Conservation (phyloP, 2,888 invertebrate species). For the Gymnoscelis rufifasciata region DNA sequence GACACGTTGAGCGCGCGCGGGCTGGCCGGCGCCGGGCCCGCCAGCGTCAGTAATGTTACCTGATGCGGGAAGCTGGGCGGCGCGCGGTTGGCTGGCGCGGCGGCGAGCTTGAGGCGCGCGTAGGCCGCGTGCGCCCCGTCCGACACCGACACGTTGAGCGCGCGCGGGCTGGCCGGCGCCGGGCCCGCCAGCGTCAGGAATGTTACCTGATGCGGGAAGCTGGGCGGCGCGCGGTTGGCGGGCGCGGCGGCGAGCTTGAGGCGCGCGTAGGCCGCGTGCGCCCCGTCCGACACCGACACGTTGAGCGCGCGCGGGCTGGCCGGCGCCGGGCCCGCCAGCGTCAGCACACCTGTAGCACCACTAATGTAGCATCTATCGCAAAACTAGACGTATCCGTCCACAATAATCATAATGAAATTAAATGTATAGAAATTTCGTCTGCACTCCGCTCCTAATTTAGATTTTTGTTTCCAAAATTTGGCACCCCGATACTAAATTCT, state of each 20-base stretch:
- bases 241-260: slow-evolving; percentile 80
- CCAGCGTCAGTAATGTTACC: neutral
- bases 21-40: slow-evolving; percentile 77
- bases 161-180: slow-evolving; percentile 73
- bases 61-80: slow-evolving; percentile 88
- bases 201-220: slow-evolving; percentile 82
- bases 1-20: slow-evolving; percentile 88
- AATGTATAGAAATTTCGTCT: no score
- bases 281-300: slow-evolving; percentile 96
- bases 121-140: slow-evolving; percentile 97
- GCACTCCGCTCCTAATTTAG: no score
- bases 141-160: slow-evolving; percentile 94
- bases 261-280: slow-evolving; percentile 92
- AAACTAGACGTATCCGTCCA: no score
- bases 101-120: slow-evolving; percentile 84
- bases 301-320: slow-evolving; percentile 82
- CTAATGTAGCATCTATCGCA: no score
- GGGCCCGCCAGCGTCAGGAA: no score
- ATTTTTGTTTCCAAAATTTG: no score
- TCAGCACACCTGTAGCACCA: slow-evolving; percentile 43
- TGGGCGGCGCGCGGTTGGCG: slow-evolving; percentile 87
- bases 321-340: slow-evolving; percentile 49
- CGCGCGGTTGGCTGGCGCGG: slow-evolving; percentile 84
- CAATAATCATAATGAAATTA: no score
- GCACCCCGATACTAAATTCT: no score